phyloP scores from a whole-genome alignment of 1,140 invertebrate species.

The Drosophila ficusphila region DNA sequence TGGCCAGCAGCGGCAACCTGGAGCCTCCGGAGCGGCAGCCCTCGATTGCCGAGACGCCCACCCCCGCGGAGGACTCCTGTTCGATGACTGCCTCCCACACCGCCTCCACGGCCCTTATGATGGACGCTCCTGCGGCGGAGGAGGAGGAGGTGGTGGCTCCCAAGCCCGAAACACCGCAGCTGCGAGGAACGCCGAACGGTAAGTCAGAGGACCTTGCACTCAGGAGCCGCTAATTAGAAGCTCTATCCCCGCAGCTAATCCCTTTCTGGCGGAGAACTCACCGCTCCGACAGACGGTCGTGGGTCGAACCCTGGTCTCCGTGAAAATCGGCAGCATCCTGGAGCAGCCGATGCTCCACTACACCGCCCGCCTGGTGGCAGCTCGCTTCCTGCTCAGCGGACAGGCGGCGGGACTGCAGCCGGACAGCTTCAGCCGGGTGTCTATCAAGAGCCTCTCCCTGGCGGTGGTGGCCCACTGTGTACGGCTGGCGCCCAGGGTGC shows the following conservation, averaged over 20 bases:
- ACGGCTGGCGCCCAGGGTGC: conserved; percentile 88
- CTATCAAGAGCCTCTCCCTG: conserved; percentile 92
- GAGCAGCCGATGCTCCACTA: conserved; percentile 77
- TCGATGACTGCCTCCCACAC: conserved; percentile 67
- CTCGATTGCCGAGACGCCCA: conserved; percentile 65
- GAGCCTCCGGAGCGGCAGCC: conserved; percentile 48
- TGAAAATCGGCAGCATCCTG: conserved; percentile 77
- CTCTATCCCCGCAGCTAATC: conserved; percentile 64
- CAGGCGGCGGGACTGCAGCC: conserved; percentile 85
- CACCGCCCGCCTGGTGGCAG: conserved; percentile 71
- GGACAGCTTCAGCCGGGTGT: conserved; percentile 90
- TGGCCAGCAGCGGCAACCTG: conserved; percentile 59
- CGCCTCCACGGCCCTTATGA: conserved; percentile 70
- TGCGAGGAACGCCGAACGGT: conserved; percentile 69
- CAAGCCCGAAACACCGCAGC: conserved; percentile 37
- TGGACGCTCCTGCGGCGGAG: conserved; percentile 46
- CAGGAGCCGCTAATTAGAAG: conserved; percentile 57
- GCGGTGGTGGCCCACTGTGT: conserved; percentile 89
- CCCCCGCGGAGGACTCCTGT: conserved; percentile 59
- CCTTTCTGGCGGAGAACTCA: conserved; percentile 66
- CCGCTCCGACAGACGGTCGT: conserved; percentile 58
- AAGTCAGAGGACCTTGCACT: conserved; percentile 13
- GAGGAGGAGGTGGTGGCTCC: not conserved
- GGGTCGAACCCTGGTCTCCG: conserved; percentile 55
- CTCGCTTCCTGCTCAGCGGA: conserved; percentile 89